These are phyloP conservation scores for Syngnathus acus DNA, from an alignment of 2,797 vertebrate species.

Conservation along the genomic window DNA sequence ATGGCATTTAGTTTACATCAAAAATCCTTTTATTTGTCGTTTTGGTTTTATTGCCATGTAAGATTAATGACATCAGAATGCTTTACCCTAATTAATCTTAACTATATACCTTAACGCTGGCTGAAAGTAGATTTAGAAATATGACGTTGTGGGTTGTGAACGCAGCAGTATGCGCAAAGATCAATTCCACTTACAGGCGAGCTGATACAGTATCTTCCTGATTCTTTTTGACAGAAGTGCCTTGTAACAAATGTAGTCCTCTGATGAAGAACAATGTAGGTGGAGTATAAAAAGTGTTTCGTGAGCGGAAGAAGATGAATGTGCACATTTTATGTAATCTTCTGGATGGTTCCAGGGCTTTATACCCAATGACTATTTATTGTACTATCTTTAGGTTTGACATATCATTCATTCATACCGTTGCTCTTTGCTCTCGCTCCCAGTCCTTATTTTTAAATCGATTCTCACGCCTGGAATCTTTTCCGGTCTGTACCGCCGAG, in stretches of 20 bases:
- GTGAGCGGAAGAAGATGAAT: slow-evolving; percentile 13
- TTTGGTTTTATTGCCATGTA: neutral
- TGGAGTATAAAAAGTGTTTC: slow-evolving; percentile 17
- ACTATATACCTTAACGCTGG: neutral
- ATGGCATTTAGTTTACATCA: too few relatives aligned
- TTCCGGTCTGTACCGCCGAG: neutral
- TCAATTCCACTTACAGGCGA: slow-evolving; percentile 11
- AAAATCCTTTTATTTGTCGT: too few relatives aligned
- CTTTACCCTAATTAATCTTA: neutral
- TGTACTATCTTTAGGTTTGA: slow-evolving; percentile 6
- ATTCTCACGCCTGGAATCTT: neutral
- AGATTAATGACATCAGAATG: neutral
- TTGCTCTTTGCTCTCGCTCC: slow-evolving; percentile 1
- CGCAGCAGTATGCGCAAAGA: slow-evolving; percentile 10
- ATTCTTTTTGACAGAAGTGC: slow-evolving; percentile 27
- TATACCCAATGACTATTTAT: slow-evolving; percentile 3
- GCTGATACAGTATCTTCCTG: slow-evolving; percentile 11
- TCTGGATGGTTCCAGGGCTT: slow-evolving; percentile 6
- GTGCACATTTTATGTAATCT: slow-evolving; percentile 2
- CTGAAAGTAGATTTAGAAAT: neutral
- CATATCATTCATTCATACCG: slow-evolving; percentile 6
- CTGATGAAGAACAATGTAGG: slow-evolving; percentile 11
- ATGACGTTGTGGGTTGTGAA: neutral
- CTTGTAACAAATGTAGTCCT: slow-evolving; percentile 7
- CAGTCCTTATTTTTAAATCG: neutral